A percentile compares a stretch with the other conserved stretches of the same genome.
These are phyloP conservation scores for Sakesphorus luctuosus DNA, from an alignment of 2,113 vertebrate species.

Conservation along the genomic window DNA sequence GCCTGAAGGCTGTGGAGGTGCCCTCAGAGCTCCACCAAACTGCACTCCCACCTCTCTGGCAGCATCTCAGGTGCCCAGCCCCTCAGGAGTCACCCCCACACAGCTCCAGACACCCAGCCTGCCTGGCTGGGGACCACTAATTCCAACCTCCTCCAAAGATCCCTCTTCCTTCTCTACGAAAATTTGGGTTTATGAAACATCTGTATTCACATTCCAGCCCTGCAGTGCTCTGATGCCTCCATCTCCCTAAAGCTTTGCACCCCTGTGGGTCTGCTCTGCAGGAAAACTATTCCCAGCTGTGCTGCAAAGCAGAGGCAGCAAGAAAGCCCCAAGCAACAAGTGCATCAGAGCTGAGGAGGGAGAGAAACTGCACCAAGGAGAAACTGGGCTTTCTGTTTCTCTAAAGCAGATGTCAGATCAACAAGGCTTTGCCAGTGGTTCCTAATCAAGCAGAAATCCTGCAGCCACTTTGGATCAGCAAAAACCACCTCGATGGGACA, in stretches of 20 bases:
- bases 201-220: background rate
- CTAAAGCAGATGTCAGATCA: background rate
- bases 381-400: background rate
- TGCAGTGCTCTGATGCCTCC: background rate
- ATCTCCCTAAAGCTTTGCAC: background rate
- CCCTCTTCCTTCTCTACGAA: background rate
- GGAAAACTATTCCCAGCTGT: background rate
- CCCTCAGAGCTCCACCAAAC: background rate
- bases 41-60: background rate
- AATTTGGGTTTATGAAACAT: background rate
- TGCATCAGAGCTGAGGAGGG: background rate
- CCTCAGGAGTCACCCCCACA: background rate
- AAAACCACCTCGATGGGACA: background rate
- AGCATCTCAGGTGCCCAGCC: background rate
- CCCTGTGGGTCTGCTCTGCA: background rate
- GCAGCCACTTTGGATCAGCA: slow-evolving; percentile 6
- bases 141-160: background rate
- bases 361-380: background rate
- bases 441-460: slow-evolving; percentile 36
- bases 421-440: background rate
- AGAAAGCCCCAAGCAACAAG: background rate
- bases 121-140: background rate
- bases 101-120: background rate
- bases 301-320: background rate
- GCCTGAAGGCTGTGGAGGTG: background rate